Conservation (phyloP, 2,888 invertebrate genomes). For the Volucella zonaria region DNA sequence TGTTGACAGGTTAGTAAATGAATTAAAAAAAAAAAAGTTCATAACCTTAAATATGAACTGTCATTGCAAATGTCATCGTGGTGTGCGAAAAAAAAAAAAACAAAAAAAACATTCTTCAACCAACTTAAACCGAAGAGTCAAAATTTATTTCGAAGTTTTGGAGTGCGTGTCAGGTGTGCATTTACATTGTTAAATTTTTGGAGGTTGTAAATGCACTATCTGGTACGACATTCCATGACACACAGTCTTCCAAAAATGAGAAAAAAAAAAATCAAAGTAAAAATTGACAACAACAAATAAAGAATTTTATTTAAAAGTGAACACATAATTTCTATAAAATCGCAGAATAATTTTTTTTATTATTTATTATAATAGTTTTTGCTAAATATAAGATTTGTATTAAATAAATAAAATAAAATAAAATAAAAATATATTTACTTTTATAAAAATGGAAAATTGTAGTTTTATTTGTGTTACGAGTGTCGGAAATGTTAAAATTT, state of each 20-base stretch:
- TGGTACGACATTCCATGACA: conserved; percentile 97
- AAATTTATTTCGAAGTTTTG: conserved; percentile 84
- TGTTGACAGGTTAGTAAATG: conserved; percentile 69
- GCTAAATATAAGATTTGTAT: conserved; percentile 36
- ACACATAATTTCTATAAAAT: conserved; percentile 41
- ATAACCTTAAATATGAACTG: conserved; percentile 10
- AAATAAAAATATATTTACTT: conserved; percentile 30
- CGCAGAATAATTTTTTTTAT: conserved; percentile 57
- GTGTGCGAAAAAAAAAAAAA: conserved; percentile 42
- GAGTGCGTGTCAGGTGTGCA: conserved; percentile 99
- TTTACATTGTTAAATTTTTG: conserved; percentile 89
- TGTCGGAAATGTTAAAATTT: too few species aligned
- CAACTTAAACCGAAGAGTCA: conserved; percentile 27
- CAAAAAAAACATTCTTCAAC: conserved; percentile 16
- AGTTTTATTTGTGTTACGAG: conserved; percentile 41
- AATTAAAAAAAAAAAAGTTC: conserved; percentile 11
- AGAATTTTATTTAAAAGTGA: conserved; percentile 60
- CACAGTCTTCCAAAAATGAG: conserved; percentile 81
- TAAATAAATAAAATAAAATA: conserved; percentile 54
- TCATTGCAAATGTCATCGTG: conserved; percentile 3
- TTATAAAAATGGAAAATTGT: conserved; percentile 44
- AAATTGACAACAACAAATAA: conserved; percentile 35
- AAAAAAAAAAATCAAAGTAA: conserved; percentile 59
- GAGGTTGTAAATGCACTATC: conserved; percentile 99
- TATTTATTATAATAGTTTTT: conserved; percentile 10